Percentiles rank a stretch among this genome's conserved stretches.
phyloP scores from a whole-genome alignment of 2,797 vertebrate species.

The Typhlichthys subterraneus region DNA sequence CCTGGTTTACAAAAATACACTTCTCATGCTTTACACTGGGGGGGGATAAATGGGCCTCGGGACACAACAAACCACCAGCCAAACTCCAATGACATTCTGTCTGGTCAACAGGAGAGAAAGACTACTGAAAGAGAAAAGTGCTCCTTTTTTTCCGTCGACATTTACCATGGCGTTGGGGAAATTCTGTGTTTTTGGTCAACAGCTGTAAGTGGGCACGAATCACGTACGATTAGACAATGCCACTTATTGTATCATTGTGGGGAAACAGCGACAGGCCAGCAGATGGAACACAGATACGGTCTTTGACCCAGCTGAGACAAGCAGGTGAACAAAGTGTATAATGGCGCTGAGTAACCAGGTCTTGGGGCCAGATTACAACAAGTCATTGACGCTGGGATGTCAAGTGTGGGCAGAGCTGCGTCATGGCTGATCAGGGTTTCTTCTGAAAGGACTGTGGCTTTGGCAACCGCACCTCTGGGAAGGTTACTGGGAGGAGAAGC shows the following conservation, averaged over 20 bases:
- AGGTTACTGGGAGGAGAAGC: constrained; percentile 52
- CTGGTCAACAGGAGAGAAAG: constrained; percentile 27
- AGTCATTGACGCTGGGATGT: constrained; percentile 45
- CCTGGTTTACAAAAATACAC: constrained; percentile 65
- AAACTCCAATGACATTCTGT: neutral
- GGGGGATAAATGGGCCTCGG: constrained; percentile 24
- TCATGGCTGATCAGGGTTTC: constrained; percentile 64
- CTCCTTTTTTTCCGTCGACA: constrained; percentile 51
- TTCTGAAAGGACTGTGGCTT: constrained; percentile 63
- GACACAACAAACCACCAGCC: constrained; percentile 25
- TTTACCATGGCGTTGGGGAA: constrained; percentile 54
- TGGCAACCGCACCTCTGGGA: constrained; percentile 44
- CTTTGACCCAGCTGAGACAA: constrained; percentile 6
- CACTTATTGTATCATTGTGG: constrained; percentile 35
- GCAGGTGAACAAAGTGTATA: constrained; percentile 2
- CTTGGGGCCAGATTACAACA: constrained; percentile 9
- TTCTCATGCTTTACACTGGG: constrained; percentile 34
- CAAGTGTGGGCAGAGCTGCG: constrained; percentile 52
- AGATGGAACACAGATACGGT: constrained; percentile 32
- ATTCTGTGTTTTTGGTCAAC: constrained; percentile 64
- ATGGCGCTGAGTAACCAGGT: constrained; percentile 8
- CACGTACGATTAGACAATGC: constrained; percentile 45
- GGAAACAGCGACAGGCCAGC: constrained; percentile 36
- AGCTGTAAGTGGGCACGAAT: constrained; percentile 49
- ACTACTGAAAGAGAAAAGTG: constrained; percentile 14